Evolutionary conservation across 2,797 vertebrate species (phyloP).

Genomic region (Aplochiton taeniatus): DNA sequence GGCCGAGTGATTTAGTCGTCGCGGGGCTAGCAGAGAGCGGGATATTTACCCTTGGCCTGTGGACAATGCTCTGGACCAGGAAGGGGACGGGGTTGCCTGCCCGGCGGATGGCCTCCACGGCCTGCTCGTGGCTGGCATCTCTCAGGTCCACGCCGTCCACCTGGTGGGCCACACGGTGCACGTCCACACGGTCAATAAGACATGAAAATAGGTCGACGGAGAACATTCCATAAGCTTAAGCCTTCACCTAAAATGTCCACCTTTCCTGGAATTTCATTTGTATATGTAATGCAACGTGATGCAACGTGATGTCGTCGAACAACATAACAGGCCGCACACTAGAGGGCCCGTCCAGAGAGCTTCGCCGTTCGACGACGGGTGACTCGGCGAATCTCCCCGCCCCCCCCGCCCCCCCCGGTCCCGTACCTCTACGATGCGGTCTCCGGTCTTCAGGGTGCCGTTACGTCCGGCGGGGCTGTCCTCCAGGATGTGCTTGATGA

Average conservation of each 20-base stretch:
- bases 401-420: no score
- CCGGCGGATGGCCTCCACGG: conserved; percentile 96
- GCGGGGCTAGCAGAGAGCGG: no score
- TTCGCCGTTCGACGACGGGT: no score
- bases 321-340: no score
- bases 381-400: no score
- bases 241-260: no score
- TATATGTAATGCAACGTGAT: no score
- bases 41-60: conserved; percentile 83
- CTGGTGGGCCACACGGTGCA: no score
- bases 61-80: conserved; percentile 95
- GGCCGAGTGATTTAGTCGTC: no score
- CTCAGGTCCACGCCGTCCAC: conserved; percentile 95
- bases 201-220: conserved; percentile 24
- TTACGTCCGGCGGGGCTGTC: conserved; percentile 96
- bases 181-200: no score
- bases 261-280: no score
- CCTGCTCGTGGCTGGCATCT: conserved; percentile 97
- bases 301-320: no score
- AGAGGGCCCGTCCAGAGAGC: background rate
- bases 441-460: conserved; percentile 92
- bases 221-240: background rate
- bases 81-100: conserved; percentile 95
- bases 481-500: conserved; percentile 96
- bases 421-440: conserved; percentile 92